Conservation (phyloP, 2,888 invertebrate species). For the Resseliella maxima region DNA sequence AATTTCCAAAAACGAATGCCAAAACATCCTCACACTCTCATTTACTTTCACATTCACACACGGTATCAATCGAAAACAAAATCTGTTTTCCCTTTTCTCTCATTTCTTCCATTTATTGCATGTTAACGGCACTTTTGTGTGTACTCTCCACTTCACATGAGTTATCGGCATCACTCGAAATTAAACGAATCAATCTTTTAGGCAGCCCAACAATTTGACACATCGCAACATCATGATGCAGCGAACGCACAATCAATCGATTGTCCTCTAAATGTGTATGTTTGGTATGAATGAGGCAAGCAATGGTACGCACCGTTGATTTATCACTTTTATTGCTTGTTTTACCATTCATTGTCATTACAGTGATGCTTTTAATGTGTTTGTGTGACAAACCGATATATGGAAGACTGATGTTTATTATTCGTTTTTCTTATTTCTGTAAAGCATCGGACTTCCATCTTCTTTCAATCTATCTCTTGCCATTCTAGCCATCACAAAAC, state of each 20-base stretch:
- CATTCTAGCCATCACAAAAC: background rate
- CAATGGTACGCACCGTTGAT: constrained; percentile 37
- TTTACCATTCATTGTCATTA: constrained; percentile 34
- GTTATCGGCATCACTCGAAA: constrained; percentile 34
- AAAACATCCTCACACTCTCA: background rate
- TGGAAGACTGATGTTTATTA: constrained; percentile 36
- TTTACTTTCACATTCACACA: background rate
- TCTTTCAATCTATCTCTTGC: background rate
- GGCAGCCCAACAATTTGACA: constrained; percentile 48
- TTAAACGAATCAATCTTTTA: constrained; percentile 51
- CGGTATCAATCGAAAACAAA: background rate
- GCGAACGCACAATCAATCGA: constrained; percentile 46
- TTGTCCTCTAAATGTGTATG: constrained; percentile 11
- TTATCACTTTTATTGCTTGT: constrained; percentile 48
- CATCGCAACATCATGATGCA: background rate
- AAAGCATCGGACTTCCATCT: background rate
- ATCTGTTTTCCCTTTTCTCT: background rate
- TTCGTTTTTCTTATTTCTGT: background rate
- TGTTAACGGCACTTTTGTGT: constrained; percentile 9
- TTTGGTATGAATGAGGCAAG: background rate
- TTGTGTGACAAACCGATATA: constrained; percentile 26
- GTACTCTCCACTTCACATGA: constrained; percentile 26
- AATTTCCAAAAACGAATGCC: background rate
- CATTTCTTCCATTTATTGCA: background rate
- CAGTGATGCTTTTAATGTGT: constrained; percentile 48